Evolutionary conservation across 2,888 invertebrate genomes (phyloP).

Genomic region (Aleiodes leptofemur): DNA sequence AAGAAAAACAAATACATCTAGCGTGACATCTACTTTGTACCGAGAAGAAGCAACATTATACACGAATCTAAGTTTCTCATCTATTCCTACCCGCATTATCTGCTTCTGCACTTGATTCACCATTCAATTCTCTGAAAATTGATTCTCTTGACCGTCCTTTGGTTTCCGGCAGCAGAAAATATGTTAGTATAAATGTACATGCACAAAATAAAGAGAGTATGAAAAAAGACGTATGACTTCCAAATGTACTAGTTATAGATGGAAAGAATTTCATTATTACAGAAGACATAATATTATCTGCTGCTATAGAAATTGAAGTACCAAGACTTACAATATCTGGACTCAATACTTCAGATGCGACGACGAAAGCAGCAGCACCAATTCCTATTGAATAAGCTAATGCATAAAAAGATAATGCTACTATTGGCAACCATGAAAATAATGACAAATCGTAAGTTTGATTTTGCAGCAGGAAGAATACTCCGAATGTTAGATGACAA

Average conservation of each 20-base stretch:
- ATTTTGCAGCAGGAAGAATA: constrained; percentile 53
- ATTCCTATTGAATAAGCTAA: constrained; percentile 77
- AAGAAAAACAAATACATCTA: too few relatives aligned
- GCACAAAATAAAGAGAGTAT: constrained; percentile 63
- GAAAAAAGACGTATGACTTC: constrained; percentile 68
- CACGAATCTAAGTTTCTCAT: too few relatives aligned
- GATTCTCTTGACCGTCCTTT: constrained; percentile 67
- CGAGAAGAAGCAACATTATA: too few relatives aligned
- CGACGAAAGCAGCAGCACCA: constrained; percentile 77
- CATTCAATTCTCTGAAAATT: constrained; percentile 67
- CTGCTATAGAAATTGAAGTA: constrained; percentile 58
- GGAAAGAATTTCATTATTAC: constrained; percentile 66
- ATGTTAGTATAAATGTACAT: constrained; percentile 60
- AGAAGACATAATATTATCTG: constrained; percentile 65
- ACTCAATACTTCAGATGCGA: constrained; percentile 77
- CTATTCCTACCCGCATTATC: neutral
- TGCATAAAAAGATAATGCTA: constrained; percentile 76
- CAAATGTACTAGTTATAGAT: constrained; percentile 58
- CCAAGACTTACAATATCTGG: constrained; percentile 64
- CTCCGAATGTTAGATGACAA: constrained; percentile 68
- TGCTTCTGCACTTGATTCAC: constrained; percentile 32
- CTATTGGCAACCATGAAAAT: constrained; percentile 77
- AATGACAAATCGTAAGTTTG: constrained; percentile 61
- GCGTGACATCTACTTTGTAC: too few relatives aligned
- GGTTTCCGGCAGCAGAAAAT: constrained; percentile 67